Conservation (phyloP, 2,888 invertebrate species). For the Drosophila picticornis region DNA sequence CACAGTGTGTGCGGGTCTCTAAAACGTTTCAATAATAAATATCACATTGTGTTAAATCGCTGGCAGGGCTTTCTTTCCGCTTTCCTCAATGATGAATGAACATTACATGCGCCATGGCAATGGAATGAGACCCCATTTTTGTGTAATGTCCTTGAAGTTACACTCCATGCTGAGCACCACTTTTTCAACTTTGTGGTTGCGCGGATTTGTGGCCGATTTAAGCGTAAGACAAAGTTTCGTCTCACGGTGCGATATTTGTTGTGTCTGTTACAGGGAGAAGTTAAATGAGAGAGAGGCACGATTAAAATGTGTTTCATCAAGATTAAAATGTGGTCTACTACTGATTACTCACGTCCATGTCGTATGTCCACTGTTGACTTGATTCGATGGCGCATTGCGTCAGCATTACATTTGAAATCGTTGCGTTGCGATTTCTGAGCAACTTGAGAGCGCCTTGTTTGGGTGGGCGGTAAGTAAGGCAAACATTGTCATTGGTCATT, state of each 20-base stretch:
- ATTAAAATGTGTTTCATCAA: constrained; percentile 5
- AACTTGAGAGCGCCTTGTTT: constrained; percentile 69
- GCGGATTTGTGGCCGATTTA: constrained; percentile 66
- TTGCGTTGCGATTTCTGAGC: constrained; percentile 77
- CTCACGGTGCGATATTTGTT: constrained; percentile 82
- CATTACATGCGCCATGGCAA: constrained; percentile 83
- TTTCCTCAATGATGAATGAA: constrained; percentile 3
- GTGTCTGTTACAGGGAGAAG: constrained; percentile 66
- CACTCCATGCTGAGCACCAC: constrained; percentile 80
- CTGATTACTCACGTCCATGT: constrained; percentile 81
- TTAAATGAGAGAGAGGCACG: background rate
- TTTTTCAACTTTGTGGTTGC: constrained; percentile 72
- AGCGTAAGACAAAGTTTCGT: constrained; percentile 83
- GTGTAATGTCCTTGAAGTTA: constrained; percentile 79
- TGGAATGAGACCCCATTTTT: constrained; percentile 84
- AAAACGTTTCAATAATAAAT: constrained; percentile 78
- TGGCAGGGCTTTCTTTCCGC: constrained; percentile 48
- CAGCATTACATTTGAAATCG: constrained; percentile 80
- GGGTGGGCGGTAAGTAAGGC: constrained; percentile 89
- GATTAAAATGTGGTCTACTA: too few species aligned
- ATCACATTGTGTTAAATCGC: constrained; percentile 72
- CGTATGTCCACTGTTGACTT: constrained; percentile 83
- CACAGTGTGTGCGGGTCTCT: constrained; percentile 40
- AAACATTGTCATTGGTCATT: constrained; percentile 95
- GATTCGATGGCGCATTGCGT: constrained; percentile 77